These are phyloP conservation scores for Acanthoscelides obtectus DNA, from an alignment of 2,888 invertebrate species.

Conservation along the genomic window DNA sequence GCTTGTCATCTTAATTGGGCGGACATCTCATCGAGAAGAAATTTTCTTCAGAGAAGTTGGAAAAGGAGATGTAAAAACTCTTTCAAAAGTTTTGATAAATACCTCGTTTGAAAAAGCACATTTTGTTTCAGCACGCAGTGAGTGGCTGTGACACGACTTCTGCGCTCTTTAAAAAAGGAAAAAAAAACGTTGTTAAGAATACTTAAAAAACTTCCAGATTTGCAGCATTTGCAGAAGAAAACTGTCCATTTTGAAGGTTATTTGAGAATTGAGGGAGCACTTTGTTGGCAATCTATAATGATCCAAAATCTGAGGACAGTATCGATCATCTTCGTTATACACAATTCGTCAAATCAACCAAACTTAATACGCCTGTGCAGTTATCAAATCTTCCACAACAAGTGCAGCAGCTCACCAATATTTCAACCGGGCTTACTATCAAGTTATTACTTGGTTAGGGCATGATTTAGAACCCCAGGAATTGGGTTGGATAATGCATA, in stretches of 20 bases:
- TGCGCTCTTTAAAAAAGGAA: conserved; percentile 1
- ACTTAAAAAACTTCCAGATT: too few relatives aligned
- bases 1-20: conserved; percentile 3
- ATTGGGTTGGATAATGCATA: conserved; percentile 22
- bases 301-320: conserved; percentile 5
- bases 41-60: conserved; percentile 1
- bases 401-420: conserved; percentile 36
- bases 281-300: conserved; percentile 36
- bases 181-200: neutral
- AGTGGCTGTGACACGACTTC: conserved; percentile 9
- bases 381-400: conserved; percentile 35
- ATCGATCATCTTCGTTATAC: neutral
- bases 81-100: neutral
- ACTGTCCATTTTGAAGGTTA: conserved; percentile 32
- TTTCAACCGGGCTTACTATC: conserved; percentile 29
- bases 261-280: conserved; percentile 27
- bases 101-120: neutral
- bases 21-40: conserved; percentile 1
- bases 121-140: conserved; percentile 5
- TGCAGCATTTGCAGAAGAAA: conserved; percentile 37
- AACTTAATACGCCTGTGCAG: conserved; percentile 28
- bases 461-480: conserved; percentile 25
- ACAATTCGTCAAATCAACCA: conserved; percentile 32
- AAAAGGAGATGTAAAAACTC: conserved; percentile 2
- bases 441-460: conserved; percentile 28